A percentile compares a stretch with the other conserved stretches of the same genome.
Conservation (phyloP, 2,888 invertebrate genomes). For the Caradrina clavipalpis region DNA sequence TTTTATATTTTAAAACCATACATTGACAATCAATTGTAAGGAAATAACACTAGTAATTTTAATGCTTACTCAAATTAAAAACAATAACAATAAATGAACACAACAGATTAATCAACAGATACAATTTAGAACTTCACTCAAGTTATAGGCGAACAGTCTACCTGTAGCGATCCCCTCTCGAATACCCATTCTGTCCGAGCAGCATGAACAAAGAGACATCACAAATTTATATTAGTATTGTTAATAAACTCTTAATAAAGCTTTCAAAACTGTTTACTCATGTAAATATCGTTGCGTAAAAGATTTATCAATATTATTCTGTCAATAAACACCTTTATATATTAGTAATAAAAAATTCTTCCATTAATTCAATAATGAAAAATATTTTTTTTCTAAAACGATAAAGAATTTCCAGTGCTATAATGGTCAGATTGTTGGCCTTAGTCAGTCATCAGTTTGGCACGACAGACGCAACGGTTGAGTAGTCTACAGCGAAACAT, state of each 20-base stretch:
- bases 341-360: conserved; percentile 75
- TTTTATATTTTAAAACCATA: conserved; percentile 82
- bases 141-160: conserved; percentile 74
- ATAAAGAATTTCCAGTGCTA: conserved; percentile 53
- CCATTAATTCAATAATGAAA: conserved; percentile 72
- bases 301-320: conserved; percentile 82
- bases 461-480: conserved; percentile 11
- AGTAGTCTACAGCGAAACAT: conserved; percentile 23
- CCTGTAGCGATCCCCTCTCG: conserved; percentile 88
- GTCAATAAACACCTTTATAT: conserved; percentile 80
- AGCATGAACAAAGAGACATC: conserved; percentile 83
- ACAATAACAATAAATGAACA: conserved; percentile 73
- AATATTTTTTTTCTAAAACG: conserved; percentile 70
- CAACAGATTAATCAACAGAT: conserved; percentile 69
- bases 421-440: conserved; percentile 49
- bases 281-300: conserved; percentile 80
- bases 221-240: conserved; percentile 74
- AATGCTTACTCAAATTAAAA: conserved; percentile 78
- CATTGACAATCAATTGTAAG: conserved; percentile 79
- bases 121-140: conserved; percentile 68
- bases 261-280: conserved; percentile 78
- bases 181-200: conserved; percentile 87
- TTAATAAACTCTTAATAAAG: conserved; percentile 80
- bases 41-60: conserved; percentile 83
- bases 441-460: conserved; percentile 57